These are phyloP conservation scores for Bergia sp. DNA, from an alignment of 92 coral and sea anemone genomes.

Conservation along the genomic window DNA sequence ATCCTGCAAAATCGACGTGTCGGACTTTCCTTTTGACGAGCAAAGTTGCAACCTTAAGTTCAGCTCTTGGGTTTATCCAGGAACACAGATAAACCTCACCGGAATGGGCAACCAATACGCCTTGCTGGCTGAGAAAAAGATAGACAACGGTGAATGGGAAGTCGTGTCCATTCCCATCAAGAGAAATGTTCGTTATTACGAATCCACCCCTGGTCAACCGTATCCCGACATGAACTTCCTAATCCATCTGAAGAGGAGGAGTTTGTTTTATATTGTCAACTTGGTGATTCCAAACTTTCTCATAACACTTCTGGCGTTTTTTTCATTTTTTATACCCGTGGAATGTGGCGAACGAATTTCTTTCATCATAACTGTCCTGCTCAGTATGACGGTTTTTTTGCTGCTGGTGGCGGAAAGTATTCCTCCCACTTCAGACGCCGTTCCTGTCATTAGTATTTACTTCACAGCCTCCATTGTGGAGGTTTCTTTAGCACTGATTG, in stretches of 20 bases:
- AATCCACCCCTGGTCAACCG: conserved; percentile 48
- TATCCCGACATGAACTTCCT: conserved; percentile 59
- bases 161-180: conserved; percentile 45
- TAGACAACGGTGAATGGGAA: conserved; percentile 68
- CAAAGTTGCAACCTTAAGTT: conserved; percentile 57
- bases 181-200: conserved; percentile 41
- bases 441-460: conserved; percentile 63
- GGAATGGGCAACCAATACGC: conserved; percentile 52
- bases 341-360: conserved; percentile 72
- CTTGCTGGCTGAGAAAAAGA: conserved; percentile 48
- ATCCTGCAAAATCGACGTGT: conserved; percentile 64
- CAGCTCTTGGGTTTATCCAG: conserved; percentile 64
- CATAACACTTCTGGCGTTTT: conserved; percentile 66
- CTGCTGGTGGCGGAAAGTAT: conserved; percentile 67
- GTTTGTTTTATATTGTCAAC: conserved; percentile 61
- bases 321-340: conserved; percentile 69
- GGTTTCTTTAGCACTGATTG: conserved; percentile 66
- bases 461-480: conserved; percentile 64
- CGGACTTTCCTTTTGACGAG: conserved; percentile 63
- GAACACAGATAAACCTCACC: conserved; percentile 50
- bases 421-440: conserved; percentile 72
- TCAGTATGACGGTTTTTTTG: conserved; percentile 70
- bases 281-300: conserved; percentile 63
- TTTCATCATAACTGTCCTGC: conserved; percentile 65
- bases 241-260: conserved; percentile 59